Conservation (phyloP, 1,140 invertebrate species). For the Leguminivora glycinivorella region DNA sequence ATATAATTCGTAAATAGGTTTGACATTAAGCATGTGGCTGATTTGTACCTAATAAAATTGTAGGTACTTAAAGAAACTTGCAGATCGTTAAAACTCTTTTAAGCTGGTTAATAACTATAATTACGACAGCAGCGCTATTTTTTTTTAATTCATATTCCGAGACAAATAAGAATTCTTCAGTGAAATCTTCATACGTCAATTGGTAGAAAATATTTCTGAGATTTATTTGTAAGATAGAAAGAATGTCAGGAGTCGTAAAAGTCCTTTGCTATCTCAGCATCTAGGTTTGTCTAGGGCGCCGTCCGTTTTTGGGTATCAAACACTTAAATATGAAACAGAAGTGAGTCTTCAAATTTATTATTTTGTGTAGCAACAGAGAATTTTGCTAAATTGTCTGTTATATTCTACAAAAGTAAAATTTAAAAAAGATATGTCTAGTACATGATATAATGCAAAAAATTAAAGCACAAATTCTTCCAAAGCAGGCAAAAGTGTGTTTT, state of each 20-base stretch:
- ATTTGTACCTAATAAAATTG: no score
- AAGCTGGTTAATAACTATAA: no score
- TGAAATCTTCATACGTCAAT: slow-evolving; percentile 6
- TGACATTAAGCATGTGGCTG: no score
- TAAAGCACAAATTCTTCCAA: no score
- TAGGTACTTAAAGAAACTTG: no score
- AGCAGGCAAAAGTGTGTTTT: background rate
- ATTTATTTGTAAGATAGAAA: slow-evolving; percentile 17
- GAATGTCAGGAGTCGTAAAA: slow-evolving; percentile 12
- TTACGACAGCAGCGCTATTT: no score
- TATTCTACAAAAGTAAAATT: no score
- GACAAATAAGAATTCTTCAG: background rate
- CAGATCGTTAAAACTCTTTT: no score
- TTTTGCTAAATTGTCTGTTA: background rate
- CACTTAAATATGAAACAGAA: background rate
- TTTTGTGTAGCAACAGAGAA: background rate
- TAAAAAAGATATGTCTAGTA: no score
- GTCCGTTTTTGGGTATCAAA: background rate
- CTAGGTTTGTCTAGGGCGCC: background rate
- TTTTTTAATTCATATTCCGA: background rate
- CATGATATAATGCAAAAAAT: no score
- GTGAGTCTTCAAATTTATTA: background rate
- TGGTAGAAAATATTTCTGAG: slow-evolving; percentile 13
- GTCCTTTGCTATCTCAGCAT: slow-evolving; percentile 15
- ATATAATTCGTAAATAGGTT: no score